Percentiles rank a stretch among this genome's conserved stretches.
Conservation (phyloP, 2,797 vertebrate genomes). For the Chiloscyllium punctatum region DNA sequence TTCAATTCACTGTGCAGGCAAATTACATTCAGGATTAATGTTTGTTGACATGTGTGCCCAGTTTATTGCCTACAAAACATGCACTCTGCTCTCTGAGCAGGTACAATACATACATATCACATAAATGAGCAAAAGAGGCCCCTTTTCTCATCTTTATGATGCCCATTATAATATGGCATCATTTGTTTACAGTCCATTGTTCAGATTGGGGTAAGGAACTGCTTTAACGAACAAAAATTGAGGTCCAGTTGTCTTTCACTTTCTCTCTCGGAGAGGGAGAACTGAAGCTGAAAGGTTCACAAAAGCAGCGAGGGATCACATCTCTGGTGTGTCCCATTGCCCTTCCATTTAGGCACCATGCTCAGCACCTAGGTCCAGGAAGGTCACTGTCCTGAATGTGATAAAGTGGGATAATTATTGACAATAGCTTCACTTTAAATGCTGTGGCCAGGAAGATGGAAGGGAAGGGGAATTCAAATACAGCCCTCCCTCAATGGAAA, state of each 20-base stretch:
- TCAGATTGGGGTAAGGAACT: neutral
- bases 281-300: conserved; percentile 70
- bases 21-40: neutral
- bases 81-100: neutral
- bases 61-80: neutral
- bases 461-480: neutral
- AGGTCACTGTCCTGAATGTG: neutral
- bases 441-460: too few relatives aligned
- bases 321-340: conserved; percentile 44
- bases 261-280: conserved; percentile 61
- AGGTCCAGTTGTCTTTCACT: conserved; percentile 46
- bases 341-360: conserved; percentile 21
- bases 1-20: neutral
- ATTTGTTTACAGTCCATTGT: neutral
- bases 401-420: neutral
- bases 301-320: conserved; percentile 63
- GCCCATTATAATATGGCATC: neutral
- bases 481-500: neutral
- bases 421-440: neutral
- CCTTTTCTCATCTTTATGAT: neutral
- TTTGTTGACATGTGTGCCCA: neutral
- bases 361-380: neutral
- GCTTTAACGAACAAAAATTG: neutral
- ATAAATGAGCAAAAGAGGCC: neutral
- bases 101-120: neutral